Conservation (phyloP, 2,888 invertebrate genomes). For the Trypoxylon attenuatum region DNA sequence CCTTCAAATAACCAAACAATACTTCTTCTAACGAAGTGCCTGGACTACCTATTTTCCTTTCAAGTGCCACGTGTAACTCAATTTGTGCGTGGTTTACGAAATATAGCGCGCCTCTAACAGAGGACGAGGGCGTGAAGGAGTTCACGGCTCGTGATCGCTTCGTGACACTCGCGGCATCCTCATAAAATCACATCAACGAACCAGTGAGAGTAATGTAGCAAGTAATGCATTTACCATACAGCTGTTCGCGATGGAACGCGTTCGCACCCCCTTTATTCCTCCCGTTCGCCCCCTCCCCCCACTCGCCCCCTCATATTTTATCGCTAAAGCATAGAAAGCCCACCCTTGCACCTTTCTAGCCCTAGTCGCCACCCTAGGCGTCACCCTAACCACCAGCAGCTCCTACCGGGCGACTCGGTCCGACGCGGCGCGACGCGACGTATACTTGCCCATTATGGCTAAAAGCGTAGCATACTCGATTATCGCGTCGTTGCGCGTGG, state of each 20-base stretch:
- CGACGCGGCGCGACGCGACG: slow-evolving; percentile 60
- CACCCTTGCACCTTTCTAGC: no score
- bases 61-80: no score
- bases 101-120: no score
- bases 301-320: slow-evolving; percentile 19
- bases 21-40: no score
- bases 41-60: no score
- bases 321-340: no score
- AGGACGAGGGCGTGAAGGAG: slow-evolving; percentile 11
- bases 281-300: slow-evolving; percentile 4
- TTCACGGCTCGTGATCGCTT: slow-evolving; percentile 4
- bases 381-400: no score
- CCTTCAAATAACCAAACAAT: no score
- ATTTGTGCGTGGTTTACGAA: no score
- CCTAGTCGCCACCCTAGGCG: no score
- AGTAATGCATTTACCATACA: slow-evolving; percentile 71
- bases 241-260: slow-evolving; percentile 58
- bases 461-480: slow-evolving; percentile 74
- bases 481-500: slow-evolving; percentile 69
- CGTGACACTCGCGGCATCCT: slow-evolving; percentile 62
- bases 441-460: slow-evolving; percentile 73
- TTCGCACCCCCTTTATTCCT: slow-evolving; percentile 21
- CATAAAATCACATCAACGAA: slow-evolving; percentile 69
- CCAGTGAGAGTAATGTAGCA: slow-evolving; percentile 70
- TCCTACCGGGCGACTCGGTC: slow-evolving; percentile 21